Evolutionary conservation across 2,797 vertebrate genomes (phyloP).

Genomic region (Alexandromys oeconomus): DNA sequence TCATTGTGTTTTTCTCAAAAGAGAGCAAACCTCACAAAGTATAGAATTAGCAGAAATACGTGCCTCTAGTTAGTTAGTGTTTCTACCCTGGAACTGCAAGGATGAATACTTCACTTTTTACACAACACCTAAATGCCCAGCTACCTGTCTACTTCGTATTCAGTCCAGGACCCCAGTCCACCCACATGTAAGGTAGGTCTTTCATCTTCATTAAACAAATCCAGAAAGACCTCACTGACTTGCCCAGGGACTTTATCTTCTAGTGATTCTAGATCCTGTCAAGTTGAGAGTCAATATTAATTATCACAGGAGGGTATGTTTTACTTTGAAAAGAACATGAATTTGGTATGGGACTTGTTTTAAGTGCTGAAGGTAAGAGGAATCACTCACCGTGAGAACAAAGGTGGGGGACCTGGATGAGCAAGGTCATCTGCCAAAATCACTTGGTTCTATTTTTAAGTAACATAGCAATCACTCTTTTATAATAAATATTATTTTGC

Average conservation of each 20-base stretch:
- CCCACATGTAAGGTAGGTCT: background rate
- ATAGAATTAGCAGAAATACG: background rate
- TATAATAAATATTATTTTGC: background rate
- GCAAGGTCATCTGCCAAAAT: fast-evolving
- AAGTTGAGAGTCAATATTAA: background rate
- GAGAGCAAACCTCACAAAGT: background rate
- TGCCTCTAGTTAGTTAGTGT: background rate
- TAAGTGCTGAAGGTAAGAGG: background rate
- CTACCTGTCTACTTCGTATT: background rate
- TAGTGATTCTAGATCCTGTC: background rate
- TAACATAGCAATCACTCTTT: background rate
- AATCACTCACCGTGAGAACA: background rate
- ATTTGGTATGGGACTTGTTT: background rate
- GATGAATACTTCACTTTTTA: background rate
- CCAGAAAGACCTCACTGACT: no score
- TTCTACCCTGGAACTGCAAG: background rate
- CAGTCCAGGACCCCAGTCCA: background rate
- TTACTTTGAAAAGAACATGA: background rate
- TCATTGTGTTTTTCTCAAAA: background rate
- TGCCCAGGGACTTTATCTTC: background rate
- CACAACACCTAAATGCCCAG: background rate
- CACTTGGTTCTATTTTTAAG: background rate
- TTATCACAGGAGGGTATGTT: background rate
- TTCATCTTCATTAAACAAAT: background rate
- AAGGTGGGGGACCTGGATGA: background rate